phyloP scores from a whole-genome alignment of 35 echinoderm and acorn worm genomes.

The Amphiura filiformis region DNA sequence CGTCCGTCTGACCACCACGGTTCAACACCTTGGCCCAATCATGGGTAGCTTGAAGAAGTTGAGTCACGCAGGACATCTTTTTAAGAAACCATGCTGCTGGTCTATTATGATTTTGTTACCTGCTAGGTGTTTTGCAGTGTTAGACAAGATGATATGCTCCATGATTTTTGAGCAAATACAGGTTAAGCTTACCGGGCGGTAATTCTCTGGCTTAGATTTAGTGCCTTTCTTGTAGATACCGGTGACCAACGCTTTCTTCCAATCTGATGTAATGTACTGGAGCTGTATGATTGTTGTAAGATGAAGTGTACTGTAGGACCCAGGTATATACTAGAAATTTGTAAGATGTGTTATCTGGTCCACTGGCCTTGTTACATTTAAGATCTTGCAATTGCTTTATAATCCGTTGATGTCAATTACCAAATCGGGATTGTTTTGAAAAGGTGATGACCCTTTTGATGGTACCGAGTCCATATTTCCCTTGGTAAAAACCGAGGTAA shows the following conservation, averaged over 20 bases:
- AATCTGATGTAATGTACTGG: background rate
- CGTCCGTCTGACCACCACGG: conserved; percentile 15
- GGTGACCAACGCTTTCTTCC: background rate
- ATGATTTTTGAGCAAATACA: conserved; percentile 21
- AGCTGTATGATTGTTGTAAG: too few relatives aligned
- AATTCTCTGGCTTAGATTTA: background rate
- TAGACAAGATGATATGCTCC: conserved; percentile 13
- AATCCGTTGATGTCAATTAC: too few relatives aligned
- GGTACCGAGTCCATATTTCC: too few relatives aligned
- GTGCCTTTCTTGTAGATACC: background rate
- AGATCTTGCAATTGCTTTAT: too few relatives aligned
- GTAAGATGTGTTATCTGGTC: too few relatives aligned
- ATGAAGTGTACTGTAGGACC: too few relatives aligned
- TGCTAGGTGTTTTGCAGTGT: conserved; percentile 14
- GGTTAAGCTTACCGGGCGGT: conserved; percentile 15
- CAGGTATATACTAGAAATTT: too few relatives aligned
- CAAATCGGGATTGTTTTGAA: too few relatives aligned
- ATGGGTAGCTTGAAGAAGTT: background rate
- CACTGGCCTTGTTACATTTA: too few relatives aligned
- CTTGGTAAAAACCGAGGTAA: too few relatives aligned
- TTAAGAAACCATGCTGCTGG: conserved; percentile 25
- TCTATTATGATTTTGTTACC: conserved; percentile 12
- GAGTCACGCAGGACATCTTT: background rate
- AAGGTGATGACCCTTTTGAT: too few relatives aligned
- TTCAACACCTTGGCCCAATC: conserved; percentile 13